Base-by-base conservation (phyloP, 1,140 invertebrate genomes). In the Ceratoteleas bidentatus region DNA sequence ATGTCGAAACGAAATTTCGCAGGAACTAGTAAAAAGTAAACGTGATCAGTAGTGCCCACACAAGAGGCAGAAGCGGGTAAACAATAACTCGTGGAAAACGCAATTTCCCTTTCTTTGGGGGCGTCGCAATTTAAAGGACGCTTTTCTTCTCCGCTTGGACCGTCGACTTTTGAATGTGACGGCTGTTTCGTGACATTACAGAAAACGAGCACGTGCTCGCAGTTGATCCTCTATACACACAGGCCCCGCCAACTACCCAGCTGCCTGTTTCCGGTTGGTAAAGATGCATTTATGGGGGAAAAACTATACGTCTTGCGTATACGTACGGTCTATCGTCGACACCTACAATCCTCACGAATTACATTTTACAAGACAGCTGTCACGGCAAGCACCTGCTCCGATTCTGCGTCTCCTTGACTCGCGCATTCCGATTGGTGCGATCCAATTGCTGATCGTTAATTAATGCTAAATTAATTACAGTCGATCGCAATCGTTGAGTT, bases 281-380 rank as follows among this genome's bases (percentile, higher is more conserved):
- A 70, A 79, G 65, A 79, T 78, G 64, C 72, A 76, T 77, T 76
- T 77, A 81, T 80, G 49, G 68, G 72, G 77, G 70, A 80, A 83
- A 74, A 83, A 65, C 74, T 79, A 74, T 61, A 76, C 64, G 49
- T 81, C 73, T 81, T 84, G 58, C 72, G 69, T 75, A 73, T 16
- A 16, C 66, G 56, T 72, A 70, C 58, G 53, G 45, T 57, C 69
- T 64, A 75, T 73, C 72, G 66, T 70, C 72, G 60, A 84, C 82
- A 81, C 82, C 77, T 84, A 81, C 82, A 73, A 84, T 76, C 66
- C 77, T 66, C 68, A 78, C 54, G 66, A 76, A 73, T 81, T 58
- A 70, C 73, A 80, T 73, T 84, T 83, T 54, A 72, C 45, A 64
- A 72, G 69, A 84, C 82, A 84, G 82, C 82, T 84, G 82, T 84